Evolutionary conservation across 2,113 vertebrate species (phyloP).

Genomic region (Heloderma charlesbogerti): DNA sequence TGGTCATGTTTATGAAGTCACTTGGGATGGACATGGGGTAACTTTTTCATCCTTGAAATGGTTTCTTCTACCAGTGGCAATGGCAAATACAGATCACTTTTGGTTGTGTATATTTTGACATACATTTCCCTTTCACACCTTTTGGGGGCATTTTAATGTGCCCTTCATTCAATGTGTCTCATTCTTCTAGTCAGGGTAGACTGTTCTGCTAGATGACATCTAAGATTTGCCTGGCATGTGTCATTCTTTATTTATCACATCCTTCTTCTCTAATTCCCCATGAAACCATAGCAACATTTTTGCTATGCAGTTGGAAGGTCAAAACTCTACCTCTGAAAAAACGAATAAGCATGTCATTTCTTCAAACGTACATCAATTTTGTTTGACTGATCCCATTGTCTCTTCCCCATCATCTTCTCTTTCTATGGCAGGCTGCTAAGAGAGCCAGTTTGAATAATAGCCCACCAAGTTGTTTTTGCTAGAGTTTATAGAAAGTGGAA

Average conservation of each 20-base stretch:
- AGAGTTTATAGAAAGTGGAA: not conserved
- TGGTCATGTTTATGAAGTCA: not conserved
- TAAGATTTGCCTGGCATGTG: not conserved
- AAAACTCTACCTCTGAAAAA: constrained; percentile 1
- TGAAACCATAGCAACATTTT: constrained; percentile 16
- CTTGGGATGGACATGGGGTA: not conserved
- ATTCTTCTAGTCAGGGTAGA: not conserved
- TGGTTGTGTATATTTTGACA: not conserved
- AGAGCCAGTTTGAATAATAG: not conserved
- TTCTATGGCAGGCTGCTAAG: not conserved
- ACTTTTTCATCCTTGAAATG: not conserved
- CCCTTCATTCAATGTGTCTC: not conserved
- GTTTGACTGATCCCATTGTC: not conserved
- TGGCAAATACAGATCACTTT: not conserved
- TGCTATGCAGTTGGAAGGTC: not conserved
- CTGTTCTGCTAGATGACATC: not conserved
- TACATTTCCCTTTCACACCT: not conserved
- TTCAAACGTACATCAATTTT: not conserved
- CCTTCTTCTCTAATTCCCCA: not conserved
- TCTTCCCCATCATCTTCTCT: not conserved
- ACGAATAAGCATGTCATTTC: not conserved
- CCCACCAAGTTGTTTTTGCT: not conserved
- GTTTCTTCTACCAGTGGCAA: not conserved
- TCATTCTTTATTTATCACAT: not conserved
- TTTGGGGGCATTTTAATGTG: not conserved